Evolutionary conservation across 1,140 invertebrate species (phyloP).

Genomic region (Eumaeus atala): DNA sequence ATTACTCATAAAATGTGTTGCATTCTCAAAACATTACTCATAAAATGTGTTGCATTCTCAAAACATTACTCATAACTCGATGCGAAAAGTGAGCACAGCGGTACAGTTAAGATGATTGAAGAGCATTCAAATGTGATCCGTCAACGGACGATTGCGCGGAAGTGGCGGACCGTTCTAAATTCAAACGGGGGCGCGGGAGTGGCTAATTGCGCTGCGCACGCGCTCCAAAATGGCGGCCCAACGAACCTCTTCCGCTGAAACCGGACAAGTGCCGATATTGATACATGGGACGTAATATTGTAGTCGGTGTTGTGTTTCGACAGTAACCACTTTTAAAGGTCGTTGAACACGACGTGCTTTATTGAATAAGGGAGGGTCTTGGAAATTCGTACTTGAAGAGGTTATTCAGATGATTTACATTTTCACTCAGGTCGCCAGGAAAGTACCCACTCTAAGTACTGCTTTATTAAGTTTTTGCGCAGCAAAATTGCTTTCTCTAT

Average conservation of each 20-base stretch:
- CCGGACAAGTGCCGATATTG: constrained; percentile 20
- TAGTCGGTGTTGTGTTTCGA: constrained; percentile 11
- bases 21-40: too few species aligned
- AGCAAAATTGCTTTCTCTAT: too few species aligned
- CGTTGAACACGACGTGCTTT: background rate
- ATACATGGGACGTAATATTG: constrained; percentile 15
- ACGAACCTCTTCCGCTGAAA: constrained; percentile 24
- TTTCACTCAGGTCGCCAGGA: too few species aligned
- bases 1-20: too few species aligned
- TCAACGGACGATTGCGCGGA: background rate
- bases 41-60: too few species aligned
- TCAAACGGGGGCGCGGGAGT: constrained; percentile 10
- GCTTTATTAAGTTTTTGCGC: too few species aligned
- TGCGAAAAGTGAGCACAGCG: background rate
- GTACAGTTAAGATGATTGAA: background rate
- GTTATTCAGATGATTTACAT: too few species aligned
- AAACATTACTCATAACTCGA: too few species aligned
- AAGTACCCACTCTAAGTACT: too few species aligned
- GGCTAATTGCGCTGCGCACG: constrained; percentile 25
- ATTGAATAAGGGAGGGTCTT: too few species aligned
- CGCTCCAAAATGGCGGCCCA: constrained; percentile 27
- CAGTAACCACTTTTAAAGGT: background rate
- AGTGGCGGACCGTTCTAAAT: constrained; percentile 5
- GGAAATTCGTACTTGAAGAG: too few species aligned
- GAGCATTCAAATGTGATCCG: constrained; percentile 3